These are phyloP conservation scores for Peromyscus polionotus DNA, from an alignment of 2,113 vertebrate species.

Conservation along the genomic window DNA sequence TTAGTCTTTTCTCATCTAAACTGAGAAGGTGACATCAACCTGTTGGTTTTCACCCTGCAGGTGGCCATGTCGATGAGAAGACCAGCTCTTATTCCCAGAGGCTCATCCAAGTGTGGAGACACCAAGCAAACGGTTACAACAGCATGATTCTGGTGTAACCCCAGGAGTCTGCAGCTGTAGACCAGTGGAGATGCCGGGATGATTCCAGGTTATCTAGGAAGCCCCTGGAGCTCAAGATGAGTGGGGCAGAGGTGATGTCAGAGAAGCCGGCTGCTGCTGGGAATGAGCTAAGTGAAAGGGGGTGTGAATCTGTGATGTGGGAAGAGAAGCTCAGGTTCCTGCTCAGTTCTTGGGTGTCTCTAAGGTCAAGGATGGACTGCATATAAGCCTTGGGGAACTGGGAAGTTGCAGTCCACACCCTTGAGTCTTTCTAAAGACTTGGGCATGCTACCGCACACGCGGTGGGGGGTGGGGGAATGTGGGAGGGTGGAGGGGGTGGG, in stretches of 20 bases:
- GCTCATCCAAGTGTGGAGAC: not conserved
- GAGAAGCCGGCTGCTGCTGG: not conserved
- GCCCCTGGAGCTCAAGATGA: not conserved
- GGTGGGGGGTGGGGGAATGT: no score
- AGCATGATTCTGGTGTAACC: not conserved
- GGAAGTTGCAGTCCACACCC: no score
- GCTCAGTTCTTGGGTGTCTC: not conserved
- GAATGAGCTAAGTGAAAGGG: not conserved
- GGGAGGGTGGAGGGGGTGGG: no score
- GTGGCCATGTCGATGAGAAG: not conserved
- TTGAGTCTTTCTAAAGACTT: not conserved
- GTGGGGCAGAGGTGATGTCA: not conserved
- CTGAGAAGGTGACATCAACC: no score
- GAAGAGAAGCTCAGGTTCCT: not conserved
- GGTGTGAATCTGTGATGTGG: not conserved
- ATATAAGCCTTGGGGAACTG: not conserved
- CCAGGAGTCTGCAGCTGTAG: not conserved
- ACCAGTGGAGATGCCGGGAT: conserved; percentile 16
- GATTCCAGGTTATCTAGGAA: not conserved
- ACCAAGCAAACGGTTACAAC: not conserved
- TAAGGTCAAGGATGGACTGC: not conserved
- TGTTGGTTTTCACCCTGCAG: not conserved
- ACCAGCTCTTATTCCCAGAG: not conserved
- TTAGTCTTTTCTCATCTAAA: not conserved
- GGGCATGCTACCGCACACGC: not conserved